A percentile compares a stretch with the other conserved stretches of the same genome.
phyloP scores from a whole-genome alignment of 2,888 invertebrate genomes.

The Zygaena filipendulae region DNA sequence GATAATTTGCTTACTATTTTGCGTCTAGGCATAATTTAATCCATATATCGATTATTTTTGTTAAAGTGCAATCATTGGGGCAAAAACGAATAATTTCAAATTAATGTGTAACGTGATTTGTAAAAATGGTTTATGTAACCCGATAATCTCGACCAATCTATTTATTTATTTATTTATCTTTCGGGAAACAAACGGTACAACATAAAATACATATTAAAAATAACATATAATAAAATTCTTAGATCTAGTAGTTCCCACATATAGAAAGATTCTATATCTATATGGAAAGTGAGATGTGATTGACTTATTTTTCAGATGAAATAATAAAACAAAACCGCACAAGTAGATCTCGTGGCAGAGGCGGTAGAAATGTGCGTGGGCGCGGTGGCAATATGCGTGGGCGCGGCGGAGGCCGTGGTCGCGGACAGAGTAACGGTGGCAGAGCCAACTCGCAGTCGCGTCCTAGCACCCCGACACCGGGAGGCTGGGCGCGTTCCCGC shows the following conservation, averaged over 20 bases:
- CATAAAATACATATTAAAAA: no score
- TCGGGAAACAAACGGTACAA: no score
- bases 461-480: slow-evolving; percentile 20
- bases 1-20: no score
- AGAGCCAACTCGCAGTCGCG: slow-evolving; percentile 29
- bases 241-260: no score
- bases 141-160: background rate
- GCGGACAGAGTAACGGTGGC: slow-evolving; percentile 20
- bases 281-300: slow-evolving; percentile 1
- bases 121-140: background rate
- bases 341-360: slow-evolving; percentile 42
- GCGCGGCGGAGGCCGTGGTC: slow-evolving; percentile 26
- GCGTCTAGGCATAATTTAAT: no score
- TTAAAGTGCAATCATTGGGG: no score
- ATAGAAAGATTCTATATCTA: slow-evolving; percentile 11
- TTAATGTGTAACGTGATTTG: no score
- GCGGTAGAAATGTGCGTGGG: slow-evolving; percentile 24
- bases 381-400: slow-evolving; percentile 20
- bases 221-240: no score
- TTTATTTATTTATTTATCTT: no score
- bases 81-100: background rate
- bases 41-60: no score
- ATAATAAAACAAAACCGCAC: slow-evolving; percentile 48
- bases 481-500: slow-evolving; percentile 18
- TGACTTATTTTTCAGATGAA: slow-evolving; percentile 32